Conservation (phyloP, 2,113 vertebrate genomes). For the Choloepus hoffmanni region DNA sequence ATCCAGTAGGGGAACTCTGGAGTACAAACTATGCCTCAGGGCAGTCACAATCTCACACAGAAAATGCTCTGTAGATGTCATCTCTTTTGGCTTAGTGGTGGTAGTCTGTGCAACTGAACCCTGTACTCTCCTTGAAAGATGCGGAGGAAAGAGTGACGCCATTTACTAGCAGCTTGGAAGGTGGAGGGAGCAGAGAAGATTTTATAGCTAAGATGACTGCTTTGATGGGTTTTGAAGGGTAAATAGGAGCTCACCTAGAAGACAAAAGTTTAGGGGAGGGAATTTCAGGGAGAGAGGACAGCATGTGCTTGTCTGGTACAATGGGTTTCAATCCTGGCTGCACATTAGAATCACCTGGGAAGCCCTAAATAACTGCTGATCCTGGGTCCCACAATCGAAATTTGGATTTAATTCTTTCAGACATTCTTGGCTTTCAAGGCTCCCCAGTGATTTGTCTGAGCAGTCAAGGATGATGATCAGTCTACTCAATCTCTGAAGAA, state of each 20-base stretch:
- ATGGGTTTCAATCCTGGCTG: no score
- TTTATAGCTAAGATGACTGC: neutral
- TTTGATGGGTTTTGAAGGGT: neutral
- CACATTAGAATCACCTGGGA: neutral
- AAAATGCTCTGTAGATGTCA: neutral
- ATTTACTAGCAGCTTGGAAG: neutral
- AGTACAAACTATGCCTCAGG: rapidly evolving
- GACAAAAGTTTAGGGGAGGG: neutral
- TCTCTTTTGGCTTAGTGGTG: rapidly evolving
- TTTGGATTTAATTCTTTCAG: neutral
- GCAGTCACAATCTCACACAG: no score
- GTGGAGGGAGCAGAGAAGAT: neutral
- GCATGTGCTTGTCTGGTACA: neutral
- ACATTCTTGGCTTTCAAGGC: neutral
- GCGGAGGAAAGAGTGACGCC: neutral
- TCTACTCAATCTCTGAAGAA: neutral
- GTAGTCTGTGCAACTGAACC: rapidly evolving
- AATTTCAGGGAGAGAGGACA: neutral
- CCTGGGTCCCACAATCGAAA: neutral
- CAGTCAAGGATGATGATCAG: neutral
- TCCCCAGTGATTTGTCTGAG: neutral
- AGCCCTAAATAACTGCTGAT: neutral
- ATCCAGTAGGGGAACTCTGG: neutral
- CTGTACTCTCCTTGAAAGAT: neutral
- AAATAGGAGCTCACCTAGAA: neutral